Evolutionary conservation across 2,797 vertebrate species (phyloP), one percentile per base, ranked within the genome.

Genomic region (Gastrophryne carolinensis): DNA sequence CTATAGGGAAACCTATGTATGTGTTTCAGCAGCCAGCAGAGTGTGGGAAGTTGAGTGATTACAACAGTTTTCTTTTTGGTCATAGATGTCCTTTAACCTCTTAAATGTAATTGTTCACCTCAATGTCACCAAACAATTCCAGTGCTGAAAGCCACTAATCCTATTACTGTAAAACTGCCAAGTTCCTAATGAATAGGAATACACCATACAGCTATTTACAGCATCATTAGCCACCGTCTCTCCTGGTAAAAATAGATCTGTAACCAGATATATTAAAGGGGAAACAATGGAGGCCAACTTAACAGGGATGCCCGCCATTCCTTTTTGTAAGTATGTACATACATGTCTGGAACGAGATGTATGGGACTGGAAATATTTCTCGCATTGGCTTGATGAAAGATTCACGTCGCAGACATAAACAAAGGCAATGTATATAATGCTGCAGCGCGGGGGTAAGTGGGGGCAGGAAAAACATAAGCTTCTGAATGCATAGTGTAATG

Each of bases 321-420:
- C 29, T 63, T 77, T 76, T 56, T 37, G 37, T 64, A 71, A 64
- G 50, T 63, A 35, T 35, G 10, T 34, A 21, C 68, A 67, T 49
- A 24, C 32, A 37, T 3, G 75, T 24, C 39, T 71, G 75, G 75
- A 65, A 78, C 72, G 68, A 65, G 52, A 78, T 32, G n/a, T 57
- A 72, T 65, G 67, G 47, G 39, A 15, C 39, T 37, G 60, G 24
- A 69, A 65, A 58, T 72, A 65, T 72, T 72, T 72, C 68, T 50
- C 75, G 72, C 75, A 30, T 65, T 65, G 47, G 52, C 68, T 29
- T 57, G 60, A 66, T 60, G 68, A 78, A 53, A 64, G 75, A 35
- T 66, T 71, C 10, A 30, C 71, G 72, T 78, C 71, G 67, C 75
- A 78, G 39, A 72, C 54, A 34, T 71, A 77, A 71, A 77, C 68